phyloP scores from a whole-genome alignment of 2,113 vertebrate genomes.

The Chaetodon auriga region DNA sequence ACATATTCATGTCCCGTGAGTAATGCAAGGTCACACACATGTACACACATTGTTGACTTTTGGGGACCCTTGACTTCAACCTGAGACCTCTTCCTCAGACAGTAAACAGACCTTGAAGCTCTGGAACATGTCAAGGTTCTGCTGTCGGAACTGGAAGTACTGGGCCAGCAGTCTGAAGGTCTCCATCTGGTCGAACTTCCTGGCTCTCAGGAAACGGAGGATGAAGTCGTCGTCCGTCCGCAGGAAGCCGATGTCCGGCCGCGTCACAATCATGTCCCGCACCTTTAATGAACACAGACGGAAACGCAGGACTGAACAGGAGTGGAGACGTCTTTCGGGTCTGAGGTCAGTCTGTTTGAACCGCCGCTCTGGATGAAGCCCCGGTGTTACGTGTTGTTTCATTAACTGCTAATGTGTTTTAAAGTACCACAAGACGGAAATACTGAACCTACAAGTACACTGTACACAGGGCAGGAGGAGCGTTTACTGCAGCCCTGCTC shows the following conservation, averaged over 20 bases:
- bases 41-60: background rate
- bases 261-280: conserved; percentile 97
- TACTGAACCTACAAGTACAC: no score
- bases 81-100: background rate
- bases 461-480: no score
- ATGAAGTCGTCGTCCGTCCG: conserved; percentile 99
- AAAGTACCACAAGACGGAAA: no score
- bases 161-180: conserved; percentile 97
- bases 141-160: conserved; percentile 98
- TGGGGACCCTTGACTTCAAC: background rate
- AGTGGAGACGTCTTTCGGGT: no score
- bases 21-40: background rate
- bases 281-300: conserved; percentile 38
- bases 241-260: conserved; percentile 98
- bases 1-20: no score
- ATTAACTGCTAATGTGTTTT: no score
- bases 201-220: conserved; percentile 94
- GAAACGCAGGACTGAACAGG: background rate
- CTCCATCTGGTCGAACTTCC: conserved; percentile 97
- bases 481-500: no score
- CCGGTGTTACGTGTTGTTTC: no score
- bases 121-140: conserved; percentile 99
- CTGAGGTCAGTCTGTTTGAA: no score
- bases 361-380: no score
- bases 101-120: conserved; percentile 90